phyloP scores from a whole-genome alignment of 37 sponge, comb jelly and placozoan genomes.

The Axinella damicornis region DNA sequence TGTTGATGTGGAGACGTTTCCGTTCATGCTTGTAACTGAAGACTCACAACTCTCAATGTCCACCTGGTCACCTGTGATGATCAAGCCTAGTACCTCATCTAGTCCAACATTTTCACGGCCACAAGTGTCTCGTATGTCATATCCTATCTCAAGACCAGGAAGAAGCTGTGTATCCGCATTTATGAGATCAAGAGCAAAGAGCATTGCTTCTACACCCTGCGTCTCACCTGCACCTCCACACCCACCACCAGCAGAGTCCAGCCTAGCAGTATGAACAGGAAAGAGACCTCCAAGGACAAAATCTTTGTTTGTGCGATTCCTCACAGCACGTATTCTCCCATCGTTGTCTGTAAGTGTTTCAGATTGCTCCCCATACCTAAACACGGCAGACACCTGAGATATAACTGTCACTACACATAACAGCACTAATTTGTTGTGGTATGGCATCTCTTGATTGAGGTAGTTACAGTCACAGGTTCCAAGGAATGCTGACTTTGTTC shows the following conservation, averaged over 20 bases:
- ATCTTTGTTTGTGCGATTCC: constrained; percentile 12
- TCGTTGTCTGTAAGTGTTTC: background rate
- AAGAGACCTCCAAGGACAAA: constrained; percentile 82
- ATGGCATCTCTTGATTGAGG: no score
- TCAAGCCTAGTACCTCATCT: constrained; percentile 62
- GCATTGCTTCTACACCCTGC: constrained; percentile 80
- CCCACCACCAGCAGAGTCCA: background rate
- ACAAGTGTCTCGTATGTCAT: constrained; percentile 87
- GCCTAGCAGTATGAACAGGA: constrained; percentile 45
- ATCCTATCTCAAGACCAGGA: constrained; percentile 61
- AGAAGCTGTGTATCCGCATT: constrained; percentile 59
- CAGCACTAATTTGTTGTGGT: no score
- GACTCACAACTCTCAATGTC: constrained; percentile 1
- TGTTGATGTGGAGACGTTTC: no score
- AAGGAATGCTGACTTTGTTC: no score
- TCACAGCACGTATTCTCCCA: background rate
- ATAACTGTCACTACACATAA: no score
- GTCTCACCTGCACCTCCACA: background rate
- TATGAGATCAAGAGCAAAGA: constrained; percentile 69
- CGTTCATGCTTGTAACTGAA: no score
- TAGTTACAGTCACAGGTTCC: no score
- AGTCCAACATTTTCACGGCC: constrained; percentile 51
- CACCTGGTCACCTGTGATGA: constrained; percentile 41
- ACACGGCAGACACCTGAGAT: no score
- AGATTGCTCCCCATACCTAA: background rate